A percentile compares a stretch with the other conserved stretches of the same genome.
phyloP scores from a whole-genome alignment of 2,888 invertebrate species.

The Stenodema calcarata region DNA sequence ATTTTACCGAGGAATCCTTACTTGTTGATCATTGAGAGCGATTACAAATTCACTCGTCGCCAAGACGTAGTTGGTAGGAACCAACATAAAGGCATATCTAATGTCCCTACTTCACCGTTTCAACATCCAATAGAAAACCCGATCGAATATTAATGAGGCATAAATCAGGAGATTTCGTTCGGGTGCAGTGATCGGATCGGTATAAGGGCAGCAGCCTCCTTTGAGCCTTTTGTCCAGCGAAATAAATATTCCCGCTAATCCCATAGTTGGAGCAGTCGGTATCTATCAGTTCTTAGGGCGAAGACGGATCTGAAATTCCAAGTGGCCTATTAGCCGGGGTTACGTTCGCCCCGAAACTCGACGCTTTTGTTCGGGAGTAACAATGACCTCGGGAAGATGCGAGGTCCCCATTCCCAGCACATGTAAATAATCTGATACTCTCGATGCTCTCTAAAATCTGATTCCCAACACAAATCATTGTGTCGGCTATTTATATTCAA shows the following conservation, averaged over 20 bases:
- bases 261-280: neutral
- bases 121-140: neutral
- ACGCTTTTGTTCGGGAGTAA: conserved; percentile 30
- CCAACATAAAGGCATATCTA: neutral
- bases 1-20: neutral
- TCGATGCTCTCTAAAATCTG: conserved; percentile 38
- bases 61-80: neutral
- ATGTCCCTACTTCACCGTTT: neutral
- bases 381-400: conserved; percentile 27
- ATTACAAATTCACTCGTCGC: neutral
- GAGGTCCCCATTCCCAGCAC: conserved; percentile 35
- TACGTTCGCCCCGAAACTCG: conserved; percentile 22
- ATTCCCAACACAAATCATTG: conserved; percentile 49
- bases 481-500: conserved; percentile 38
- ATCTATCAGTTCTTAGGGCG: neutral
- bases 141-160: neutral
- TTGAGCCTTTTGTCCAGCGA: neutral
- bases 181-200: neutral
- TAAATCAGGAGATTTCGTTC: neutral
- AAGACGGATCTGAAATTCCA: conserved; percentile 30
- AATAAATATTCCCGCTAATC: neutral
- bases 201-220: neutral
- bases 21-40: neutral
- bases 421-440: conserved; percentile 42
- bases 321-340: conserved; percentile 27